A percentile compares a stretch with the other conserved stretches of the same genome.
These are phyloP conservation scores for Adelosebastes latens DNA, from an alignment of 2,797 vertebrate genomes.

Conservation along the genomic window DNA sequence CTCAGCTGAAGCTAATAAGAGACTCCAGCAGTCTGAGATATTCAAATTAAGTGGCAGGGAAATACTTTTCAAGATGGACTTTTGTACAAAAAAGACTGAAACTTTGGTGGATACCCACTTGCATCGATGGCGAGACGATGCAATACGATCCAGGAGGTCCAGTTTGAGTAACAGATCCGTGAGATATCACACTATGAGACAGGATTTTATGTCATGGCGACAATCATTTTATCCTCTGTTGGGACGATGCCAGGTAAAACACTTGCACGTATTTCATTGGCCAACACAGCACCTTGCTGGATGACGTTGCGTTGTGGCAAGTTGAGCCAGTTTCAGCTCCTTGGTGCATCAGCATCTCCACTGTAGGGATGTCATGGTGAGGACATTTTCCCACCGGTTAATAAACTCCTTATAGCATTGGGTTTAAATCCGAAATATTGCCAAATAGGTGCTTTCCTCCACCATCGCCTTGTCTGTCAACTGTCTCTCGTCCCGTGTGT, in stretches of 20 bases:
- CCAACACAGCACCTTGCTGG: too few relatives aligned
- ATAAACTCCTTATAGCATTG: too few relatives aligned
- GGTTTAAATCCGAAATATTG: too few relatives aligned
- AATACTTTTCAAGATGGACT: not conserved
- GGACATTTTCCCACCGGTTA: accelerated
- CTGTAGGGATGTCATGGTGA: too few relatives aligned
- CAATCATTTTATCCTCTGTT: too few relatives aligned
- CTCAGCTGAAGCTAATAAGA: not conserved
- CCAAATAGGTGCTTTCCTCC: too few relatives aligned
- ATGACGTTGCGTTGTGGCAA: not conserved
- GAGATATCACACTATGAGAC: not conserved
- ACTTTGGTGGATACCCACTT: not conserved
- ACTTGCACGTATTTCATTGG: not conserved
- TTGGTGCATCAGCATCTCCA: too few relatives aligned
- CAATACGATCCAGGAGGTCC: not conserved
- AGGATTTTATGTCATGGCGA: not conserved
- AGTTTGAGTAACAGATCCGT: not conserved
- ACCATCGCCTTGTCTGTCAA: too few relatives aligned
- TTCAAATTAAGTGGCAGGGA: not conserved
- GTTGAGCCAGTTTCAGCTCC: not conserved
- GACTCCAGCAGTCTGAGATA: not conserved
- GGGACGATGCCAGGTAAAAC: not conserved
- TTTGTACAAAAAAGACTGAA: not conserved
- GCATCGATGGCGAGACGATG: not conserved
- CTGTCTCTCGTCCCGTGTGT: too few relatives aligned